Conservation (phyloP, 1,140 invertebrate genomes). For the Drosophila orosa region DNA sequence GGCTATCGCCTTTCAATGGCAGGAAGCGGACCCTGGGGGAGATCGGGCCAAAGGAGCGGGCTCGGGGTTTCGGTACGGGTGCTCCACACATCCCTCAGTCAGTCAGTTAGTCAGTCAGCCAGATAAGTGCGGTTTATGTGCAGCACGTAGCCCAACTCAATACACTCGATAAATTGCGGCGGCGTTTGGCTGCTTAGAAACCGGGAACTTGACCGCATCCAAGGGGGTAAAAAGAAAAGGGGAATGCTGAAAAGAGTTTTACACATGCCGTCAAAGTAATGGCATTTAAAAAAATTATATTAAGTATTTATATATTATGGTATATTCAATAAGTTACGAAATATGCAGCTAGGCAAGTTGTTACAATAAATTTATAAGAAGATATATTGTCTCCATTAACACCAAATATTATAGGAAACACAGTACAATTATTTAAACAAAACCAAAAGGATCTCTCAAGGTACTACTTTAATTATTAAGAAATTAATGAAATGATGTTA, state of each 20-base stretch:
- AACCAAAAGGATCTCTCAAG: too few species aligned
- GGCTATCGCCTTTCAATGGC: constrained; percentile 74
- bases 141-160: constrained; percentile 76
- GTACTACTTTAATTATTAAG: too few species aligned
- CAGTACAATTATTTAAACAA: too few species aligned
- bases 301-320: background rate
- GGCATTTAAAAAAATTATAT: background rate
- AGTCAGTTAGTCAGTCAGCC: constrained; percentile 77
- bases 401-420: too few species aligned
- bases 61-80: background rate
- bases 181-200: constrained; percentile 59
- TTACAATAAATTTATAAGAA: too few species aligned
- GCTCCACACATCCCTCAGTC: constrained; percentile 48
- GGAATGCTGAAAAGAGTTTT: background rate
- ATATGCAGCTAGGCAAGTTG: too few species aligned
- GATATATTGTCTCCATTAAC: too few species aligned
- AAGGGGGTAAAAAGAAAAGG: background rate
- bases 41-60: background rate
- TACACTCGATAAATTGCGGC: constrained; percentile 78
- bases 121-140: constrained; percentile 82
- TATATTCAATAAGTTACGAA: background rate
- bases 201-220: constrained; percentile 33
- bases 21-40: constrained; percentile 43
- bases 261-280: background rate
- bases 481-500: too few species aligned